Conservation (phyloP, 2,888 invertebrate species). For the Helicoverpa assulta region DNA sequence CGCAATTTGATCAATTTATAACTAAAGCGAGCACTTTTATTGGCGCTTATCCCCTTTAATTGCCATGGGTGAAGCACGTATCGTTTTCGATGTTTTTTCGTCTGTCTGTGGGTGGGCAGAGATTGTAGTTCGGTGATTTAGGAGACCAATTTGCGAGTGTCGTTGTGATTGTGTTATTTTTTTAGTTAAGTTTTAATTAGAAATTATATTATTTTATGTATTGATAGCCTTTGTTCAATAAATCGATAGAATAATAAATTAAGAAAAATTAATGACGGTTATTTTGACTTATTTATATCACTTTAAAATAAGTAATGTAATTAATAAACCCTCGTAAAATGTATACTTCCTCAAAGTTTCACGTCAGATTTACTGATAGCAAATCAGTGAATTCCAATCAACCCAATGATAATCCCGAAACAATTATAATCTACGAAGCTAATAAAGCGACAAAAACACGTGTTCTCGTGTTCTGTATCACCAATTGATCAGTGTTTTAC, state of each 20-base stretch:
- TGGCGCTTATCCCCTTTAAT: conserved; percentile 84
- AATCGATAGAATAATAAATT: too few relatives aligned
- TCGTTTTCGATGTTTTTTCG: conserved; percentile 47
- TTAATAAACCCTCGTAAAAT: too few relatives aligned
- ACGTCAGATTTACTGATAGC: background rate
- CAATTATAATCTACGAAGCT: conserved; percentile 67
- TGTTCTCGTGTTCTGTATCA: conserved; percentile 61
- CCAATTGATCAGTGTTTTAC: conserved; percentile 56
- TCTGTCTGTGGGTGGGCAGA: conserved; percentile 34
- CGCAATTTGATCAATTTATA: conserved; percentile 85
- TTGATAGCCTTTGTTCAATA: background rate
- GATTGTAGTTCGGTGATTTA: conserved; percentile 46
- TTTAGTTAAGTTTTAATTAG: conserved; percentile 2
- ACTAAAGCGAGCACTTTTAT: conserved; percentile 82
- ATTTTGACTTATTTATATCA: too few relatives aligned
- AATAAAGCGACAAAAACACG: conserved; percentile 65
- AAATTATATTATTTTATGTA: background rate
- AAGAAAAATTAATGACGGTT: too few relatives aligned
- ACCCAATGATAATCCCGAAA: background rate
- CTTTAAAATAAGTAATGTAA: too few relatives aligned
- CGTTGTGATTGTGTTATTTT: conserved; percentile 13
- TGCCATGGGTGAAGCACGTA: conserved; percentile 73
- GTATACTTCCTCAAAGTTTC: too few relatives aligned
- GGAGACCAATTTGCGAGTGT: conserved; percentile 21
- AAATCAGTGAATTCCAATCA: background rate